Percentiles rank a stretch among this genome's conserved stretches.
These are phyloP conservation scores for Coendou prehensilis DNA, from an alignment of 2,797 vertebrate species.

Conservation along the genomic window DNA sequence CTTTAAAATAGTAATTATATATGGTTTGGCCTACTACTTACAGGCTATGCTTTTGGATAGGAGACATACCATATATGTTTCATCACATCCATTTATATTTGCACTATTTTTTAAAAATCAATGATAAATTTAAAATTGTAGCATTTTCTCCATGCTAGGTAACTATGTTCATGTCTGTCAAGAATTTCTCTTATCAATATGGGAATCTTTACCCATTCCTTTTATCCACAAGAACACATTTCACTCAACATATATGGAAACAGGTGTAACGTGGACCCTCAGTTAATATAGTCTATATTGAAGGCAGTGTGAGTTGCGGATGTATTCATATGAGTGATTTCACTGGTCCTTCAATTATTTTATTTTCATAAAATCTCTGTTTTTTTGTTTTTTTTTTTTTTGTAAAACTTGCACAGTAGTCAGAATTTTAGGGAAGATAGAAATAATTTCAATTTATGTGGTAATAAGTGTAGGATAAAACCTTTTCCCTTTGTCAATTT, in stretches of 20 bases:
- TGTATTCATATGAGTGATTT: slow-evolving; percentile 29
- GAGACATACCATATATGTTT: neutral
- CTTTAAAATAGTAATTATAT: slow-evolving; percentile 23
- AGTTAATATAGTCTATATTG: neutral
- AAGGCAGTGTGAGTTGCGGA: neutral
- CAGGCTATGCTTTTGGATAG: neutral
- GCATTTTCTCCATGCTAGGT: neutral
- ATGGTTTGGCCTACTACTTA: neutral
- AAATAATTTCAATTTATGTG: slow-evolving; percentile 42
- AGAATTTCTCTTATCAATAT: neutral
- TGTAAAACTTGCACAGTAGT: slow-evolving; percentile 10
- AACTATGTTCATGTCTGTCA: neutral
- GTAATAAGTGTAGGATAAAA: neutral
- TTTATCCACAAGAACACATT: neutral
- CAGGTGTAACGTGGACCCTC: neutral
- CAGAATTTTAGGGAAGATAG: slow-evolving; percentile 17
- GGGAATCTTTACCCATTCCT: neutral
- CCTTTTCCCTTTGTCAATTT: neutral
- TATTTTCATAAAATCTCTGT: slow-evolving; percentile 5
- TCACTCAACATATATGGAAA: neutral
- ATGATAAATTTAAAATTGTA: slow-evolving; percentile 21
- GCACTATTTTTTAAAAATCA: neutral
- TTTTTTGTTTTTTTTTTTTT: neutral
- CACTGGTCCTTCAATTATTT: slow-evolving; percentile 19
- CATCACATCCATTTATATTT: slow-evolving; percentile 39